Base-by-base conservation (phyloP, 1,140 invertebrate species). In the Ephestia elutella region DNA sequence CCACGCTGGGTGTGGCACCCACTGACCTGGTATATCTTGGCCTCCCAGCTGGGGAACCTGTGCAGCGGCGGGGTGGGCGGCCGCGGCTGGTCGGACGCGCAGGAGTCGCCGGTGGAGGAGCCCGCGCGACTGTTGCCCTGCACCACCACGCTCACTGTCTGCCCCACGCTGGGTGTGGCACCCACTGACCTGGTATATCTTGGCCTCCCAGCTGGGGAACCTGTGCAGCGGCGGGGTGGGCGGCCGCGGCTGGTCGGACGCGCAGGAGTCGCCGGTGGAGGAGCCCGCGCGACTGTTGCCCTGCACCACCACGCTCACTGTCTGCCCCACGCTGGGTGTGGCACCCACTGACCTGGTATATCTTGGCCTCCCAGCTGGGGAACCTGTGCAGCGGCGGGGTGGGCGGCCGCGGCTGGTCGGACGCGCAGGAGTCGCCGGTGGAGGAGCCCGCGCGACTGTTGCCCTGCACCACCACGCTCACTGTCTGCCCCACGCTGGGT, bases 151-250 rank as follows among this genome's bases (percentile, higher is more conserved):
- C 78, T 74, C n/a, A 80, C 75, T 25, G 0, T 63, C 30, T 11
- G 7, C 30, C 30, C 30, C 30, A 8, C 25, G 3, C 25, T 28
- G n/a, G n/a, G n/a, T n/a, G n/a, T n/a, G n/a, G n/a, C n/a, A n/a
- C n/a, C n/a, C 32, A 38, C 18, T 19, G 30, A 94, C 93, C 89
- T 95, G 94, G 83, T 98, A 98, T 70, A 98, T 97, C 86, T 96
- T 94, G n/a, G 96, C 95, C 86, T 98, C 96, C 96, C 96, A 96
- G 66, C 95, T 96, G 1, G 95, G 95, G 80, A 96, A 96, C 71
- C 94, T 91, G 77, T 98, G 96, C 44, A 98, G 78, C 0, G 96
- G 96, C 18, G 96, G 96, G 0, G 96, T 97, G 0, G 96, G 96
- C 0, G 96, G 95, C 66, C 94, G 90, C 13, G 82, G 89, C 58